Percentiles rank a stretch among this genome's conserved stretches.
phyloP scores from a whole-genome alignment of 1,140 invertebrate species.

The Ips typographus region DNA sequence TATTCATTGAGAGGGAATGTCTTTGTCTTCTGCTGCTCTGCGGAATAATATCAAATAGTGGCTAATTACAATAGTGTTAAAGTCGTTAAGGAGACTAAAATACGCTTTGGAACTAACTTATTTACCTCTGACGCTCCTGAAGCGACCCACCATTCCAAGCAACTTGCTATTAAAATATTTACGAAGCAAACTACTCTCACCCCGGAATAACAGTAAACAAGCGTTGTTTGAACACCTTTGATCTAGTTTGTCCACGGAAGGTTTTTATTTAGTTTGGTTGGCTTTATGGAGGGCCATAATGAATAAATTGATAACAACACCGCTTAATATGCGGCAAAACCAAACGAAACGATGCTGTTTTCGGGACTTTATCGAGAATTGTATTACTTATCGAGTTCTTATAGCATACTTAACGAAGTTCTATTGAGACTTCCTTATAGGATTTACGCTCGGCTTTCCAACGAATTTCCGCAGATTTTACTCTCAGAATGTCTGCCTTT shows the following conservation, averaged over 20 bases:
- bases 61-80: no score
- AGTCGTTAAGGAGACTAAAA: no score
- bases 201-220: slow-evolving; percentile 29
- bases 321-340: neutral
- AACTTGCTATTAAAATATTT: slow-evolving; percentile 19
- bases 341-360: neutral
- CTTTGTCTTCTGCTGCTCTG: no score
- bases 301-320: neutral
- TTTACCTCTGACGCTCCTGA: no score
- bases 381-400: no score
- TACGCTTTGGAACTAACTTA: no score
- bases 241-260: slow-evolving; percentile 18
- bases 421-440: neutral
- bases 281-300: slow-evolving; percentile 18
- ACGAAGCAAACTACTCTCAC: slow-evolving; percentile 18
- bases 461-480: slow-evolving; percentile 16
- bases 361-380: neutral
- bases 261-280: slow-evolving; percentile 22
- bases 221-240: slow-evolving; percentile 34
- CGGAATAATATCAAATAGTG: no score
- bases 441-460: neutral
- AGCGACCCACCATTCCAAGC: no score
- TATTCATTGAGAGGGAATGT: no score
- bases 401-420: neutral
- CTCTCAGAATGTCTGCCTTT: slow-evolving; percentile 7